Evolutionary conservation across 2,888 invertebrate genomes (phyloP).

Genomic region (Cataglyphis albicans): DNA sequence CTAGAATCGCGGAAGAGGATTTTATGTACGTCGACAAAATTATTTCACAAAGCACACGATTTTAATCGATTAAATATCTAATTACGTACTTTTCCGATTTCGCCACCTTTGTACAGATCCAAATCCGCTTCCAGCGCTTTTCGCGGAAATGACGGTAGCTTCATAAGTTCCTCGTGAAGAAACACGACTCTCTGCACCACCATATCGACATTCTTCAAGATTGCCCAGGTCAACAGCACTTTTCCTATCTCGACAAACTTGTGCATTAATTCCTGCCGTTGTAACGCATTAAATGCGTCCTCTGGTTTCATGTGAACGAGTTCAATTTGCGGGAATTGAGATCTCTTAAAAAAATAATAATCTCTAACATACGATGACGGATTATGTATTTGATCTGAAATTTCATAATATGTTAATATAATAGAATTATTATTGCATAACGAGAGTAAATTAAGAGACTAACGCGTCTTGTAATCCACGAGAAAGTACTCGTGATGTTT

Average conservation of each 20-base stretch:
- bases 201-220: conserved; percentile 96
- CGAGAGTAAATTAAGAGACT: conserved; percentile 43
- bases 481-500: conserved; percentile 96
- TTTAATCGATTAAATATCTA: neutral
- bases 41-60: neutral
- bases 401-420: neutral
- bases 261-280: conserved; percentile 95
- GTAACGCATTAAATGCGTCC: conserved; percentile 95
- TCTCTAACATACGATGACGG: conserved; percentile 98
- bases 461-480: conserved; percentile 99
- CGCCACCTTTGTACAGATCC: conserved; percentile 95
- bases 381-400: conserved; percentile 97
- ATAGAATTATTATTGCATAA: neutral
- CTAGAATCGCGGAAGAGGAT: conserved; percentile 82
- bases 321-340: conserved; percentile 98
- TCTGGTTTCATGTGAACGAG: conserved; percentile 97
- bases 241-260: conserved; percentile 99
- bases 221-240: conserved; percentile 96
- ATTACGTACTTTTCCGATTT: conserved; percentile 92
- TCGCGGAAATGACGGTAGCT: conserved; percentile 98
- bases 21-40: neutral
- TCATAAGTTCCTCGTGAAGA: conserved; percentile 99
- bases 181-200: conserved; percentile 99
- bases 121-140: conserved; percentile 99
- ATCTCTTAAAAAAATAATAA: conserved; percentile 91